These are phyloP conservation scores for Pseudomyrmex concolor DNA, from an alignment of 1,140 invertebrate genomes.

Conservation along the genomic window DNA sequence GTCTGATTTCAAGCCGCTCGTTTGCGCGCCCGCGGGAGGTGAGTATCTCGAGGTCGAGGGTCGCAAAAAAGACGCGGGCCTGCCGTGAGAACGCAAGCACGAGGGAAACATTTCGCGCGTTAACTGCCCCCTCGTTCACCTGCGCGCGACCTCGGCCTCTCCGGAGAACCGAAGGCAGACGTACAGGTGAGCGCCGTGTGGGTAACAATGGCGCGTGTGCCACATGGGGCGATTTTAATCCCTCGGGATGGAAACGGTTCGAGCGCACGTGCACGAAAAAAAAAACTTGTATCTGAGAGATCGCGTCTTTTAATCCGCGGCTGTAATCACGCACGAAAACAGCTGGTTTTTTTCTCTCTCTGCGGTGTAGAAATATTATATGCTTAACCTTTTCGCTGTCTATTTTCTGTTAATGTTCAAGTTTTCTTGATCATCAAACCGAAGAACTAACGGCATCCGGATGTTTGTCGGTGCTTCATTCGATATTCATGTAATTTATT, in stretches of 20 bases:
- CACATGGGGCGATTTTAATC: conserved; percentile 14
- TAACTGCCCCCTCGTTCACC: conserved; percentile 67
- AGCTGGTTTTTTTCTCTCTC: not conserved
- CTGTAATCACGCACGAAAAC: not conserved
- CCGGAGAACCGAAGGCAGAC: not conserved
- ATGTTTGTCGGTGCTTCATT: not conserved
- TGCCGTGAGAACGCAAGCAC: conserved; percentile 63
- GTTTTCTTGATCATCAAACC: not conserved
- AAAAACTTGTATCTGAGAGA: not conserved
- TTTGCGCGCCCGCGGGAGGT: not conserved
- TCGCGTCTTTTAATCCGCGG: conserved; percentile 5
- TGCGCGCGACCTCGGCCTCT: conserved; percentile 28
- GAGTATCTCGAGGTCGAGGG: conserved; percentile 42
- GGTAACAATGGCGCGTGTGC: conserved; percentile 34
- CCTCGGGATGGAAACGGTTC: not conserved
- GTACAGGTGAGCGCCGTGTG: conserved; percentile 50
- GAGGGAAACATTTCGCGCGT: conserved; percentile 29
- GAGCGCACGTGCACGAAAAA: not conserved
- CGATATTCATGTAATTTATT: not conserved
- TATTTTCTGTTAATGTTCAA: not conserved
- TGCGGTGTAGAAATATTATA: not conserved
- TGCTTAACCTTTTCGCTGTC: not conserved
- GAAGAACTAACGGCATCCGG: not conserved
- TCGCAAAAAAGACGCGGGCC: conserved; percentile 17
- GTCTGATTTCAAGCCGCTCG: not conserved